Base-by-base conservation (phyloP, 2,888 invertebrate genomes). In the Hyppa rectilinea region DNA sequence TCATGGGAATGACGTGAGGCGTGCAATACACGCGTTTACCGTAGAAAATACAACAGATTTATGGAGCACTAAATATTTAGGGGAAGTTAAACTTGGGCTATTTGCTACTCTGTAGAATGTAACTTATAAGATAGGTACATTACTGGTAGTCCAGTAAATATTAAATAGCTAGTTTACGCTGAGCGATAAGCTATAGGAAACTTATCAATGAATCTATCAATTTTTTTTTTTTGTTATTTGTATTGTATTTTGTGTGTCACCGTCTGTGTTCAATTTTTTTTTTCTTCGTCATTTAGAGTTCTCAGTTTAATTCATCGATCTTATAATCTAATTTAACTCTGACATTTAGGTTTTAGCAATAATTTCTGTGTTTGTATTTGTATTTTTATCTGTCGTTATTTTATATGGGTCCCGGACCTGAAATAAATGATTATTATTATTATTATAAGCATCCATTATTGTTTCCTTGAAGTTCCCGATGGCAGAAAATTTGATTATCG, bases 1-100 rank as follows among this genome's bases (percentile, higher is more conserved):
- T 86, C 91, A 90, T 91, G 91, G 89, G 89, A 90, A 92, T 91
- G 91, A 92, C 90, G 91, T 85, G 87, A 86, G 88, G 86, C 89
- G 87, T 90, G 90, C 87, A 85, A 88, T 87, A 79, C 85, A 80
- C 85, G 89, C 89, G 88, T 89, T 90, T 91, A 91, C 87, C 86
- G 83, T 85, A 82, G 80, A 85, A 84, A 80, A 84, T 83, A 78
- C 73, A 75, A 40, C 59, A 75, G 69, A 78, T 78, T 78, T 80
- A 79, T 79, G 45, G 61, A 78, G 55, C 75, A 52, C 53, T 76
- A 82, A 74, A 85, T 81, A 74, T 84, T 83, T 71, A 59, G 74
- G 65, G 65, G 65, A 77, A 80, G 64, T 36, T 70, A 65, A 78
- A 62, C 68, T 71, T 58, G 47, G 23, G 29, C 55, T 69, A 60